Conservation (phyloP, 2,888 invertebrate species). For the Acronicta alni region DNA sequence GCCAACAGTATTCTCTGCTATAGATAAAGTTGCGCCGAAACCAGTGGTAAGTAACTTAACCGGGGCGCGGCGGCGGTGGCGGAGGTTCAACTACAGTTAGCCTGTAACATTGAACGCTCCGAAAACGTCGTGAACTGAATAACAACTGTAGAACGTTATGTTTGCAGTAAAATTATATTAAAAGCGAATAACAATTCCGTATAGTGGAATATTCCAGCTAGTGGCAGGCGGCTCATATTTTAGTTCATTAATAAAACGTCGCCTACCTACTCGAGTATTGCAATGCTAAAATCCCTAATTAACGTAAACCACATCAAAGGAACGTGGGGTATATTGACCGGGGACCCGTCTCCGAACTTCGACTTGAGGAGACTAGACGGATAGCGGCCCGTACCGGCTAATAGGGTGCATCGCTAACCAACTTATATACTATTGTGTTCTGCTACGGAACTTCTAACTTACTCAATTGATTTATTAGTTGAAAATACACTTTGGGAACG, state of each 20-base stretch:
- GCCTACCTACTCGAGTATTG: constrained; percentile 54
- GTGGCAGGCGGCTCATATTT: constrained; percentile 34
- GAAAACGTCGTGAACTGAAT: constrained; percentile 47
- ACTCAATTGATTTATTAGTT: constrained; percentile 24
- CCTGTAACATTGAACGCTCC: constrained; percentile 59
- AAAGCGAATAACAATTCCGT: constrained; percentile 12
- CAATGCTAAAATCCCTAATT: constrained; percentile 64
- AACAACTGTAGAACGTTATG: constrained; percentile 7
- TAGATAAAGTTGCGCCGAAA: constrained; percentile 74
- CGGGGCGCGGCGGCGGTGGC: constrained; percentile 49
- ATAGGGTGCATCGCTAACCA: constrained; percentile 58
- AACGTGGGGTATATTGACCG: constrained; percentile 58
- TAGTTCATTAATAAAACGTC: constrained; percentile 59
- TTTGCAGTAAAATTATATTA: constrained; percentile 21
- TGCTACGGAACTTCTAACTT: constrained; percentile 23
- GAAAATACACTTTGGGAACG: neutral
- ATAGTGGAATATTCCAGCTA: constrained; percentile 14
- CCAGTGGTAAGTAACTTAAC: constrained; percentile 70
- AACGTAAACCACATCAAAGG: constrained; percentile 67
- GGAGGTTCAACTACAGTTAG: constrained; percentile 62
- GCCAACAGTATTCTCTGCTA: constrained; percentile 67
- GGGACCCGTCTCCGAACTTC: constrained; percentile 76
- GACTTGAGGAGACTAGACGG: constrained; percentile 67
- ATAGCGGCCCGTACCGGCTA: constrained; percentile 53
- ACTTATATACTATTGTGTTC: constrained; percentile 36